Percentiles rank a stretch among this genome's conserved stretches.
Conservation (phyloP, 2,888 invertebrate species). For the Tetragonisca angustula region DNA sequence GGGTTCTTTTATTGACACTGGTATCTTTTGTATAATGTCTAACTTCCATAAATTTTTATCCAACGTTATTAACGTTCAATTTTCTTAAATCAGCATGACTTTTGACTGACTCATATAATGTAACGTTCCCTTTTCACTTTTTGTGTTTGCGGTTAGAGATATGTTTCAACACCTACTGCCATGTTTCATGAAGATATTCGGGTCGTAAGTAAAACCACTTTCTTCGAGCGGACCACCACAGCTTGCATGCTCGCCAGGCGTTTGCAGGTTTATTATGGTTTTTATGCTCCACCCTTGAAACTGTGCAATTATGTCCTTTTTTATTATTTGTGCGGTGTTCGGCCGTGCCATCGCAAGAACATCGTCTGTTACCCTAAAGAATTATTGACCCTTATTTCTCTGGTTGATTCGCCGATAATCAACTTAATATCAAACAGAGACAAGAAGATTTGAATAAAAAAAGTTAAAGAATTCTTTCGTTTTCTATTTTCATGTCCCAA, state of each 20-base stretch:
- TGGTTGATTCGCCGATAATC: neutral
- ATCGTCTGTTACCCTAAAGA: slow-evolving; percentile 92
- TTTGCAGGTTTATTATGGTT: slow-evolving; percentile 94
- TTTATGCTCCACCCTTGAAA: slow-evolving; percentile 92
- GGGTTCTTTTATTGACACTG: neutral
- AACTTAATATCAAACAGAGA: neutral
- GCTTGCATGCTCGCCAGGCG: slow-evolving; percentile 93
- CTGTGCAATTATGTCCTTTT: slow-evolving; percentile 91
- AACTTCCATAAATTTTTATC: neutral
- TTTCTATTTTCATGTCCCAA: neutral
- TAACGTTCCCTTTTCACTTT: neutral
- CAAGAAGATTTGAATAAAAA: neutral
- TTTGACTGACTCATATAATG: neutral
- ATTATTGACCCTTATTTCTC: slow-evolving; percentile 17
- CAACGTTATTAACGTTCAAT: neutral
- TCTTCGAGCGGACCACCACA: slow-evolving; percentile 91
- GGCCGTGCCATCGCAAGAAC: slow-evolving; percentile 96
- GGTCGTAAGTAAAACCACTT: slow-evolving; percentile 94
- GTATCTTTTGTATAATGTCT: neutral
- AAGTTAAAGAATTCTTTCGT: neutral
- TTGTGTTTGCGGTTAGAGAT: neutral
- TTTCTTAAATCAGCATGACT: too few species aligned
- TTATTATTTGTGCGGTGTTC: slow-evolving; percentile 89
- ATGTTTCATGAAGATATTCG: slow-evolving; percentile 92
- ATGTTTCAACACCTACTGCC: slow-evolving; percentile 87